A percentile compares a stretch with the other conserved stretches of the same genome.
Conservation (phyloP, 2,888 invertebrate genomes). For the Nysson spinosus region DNA sequence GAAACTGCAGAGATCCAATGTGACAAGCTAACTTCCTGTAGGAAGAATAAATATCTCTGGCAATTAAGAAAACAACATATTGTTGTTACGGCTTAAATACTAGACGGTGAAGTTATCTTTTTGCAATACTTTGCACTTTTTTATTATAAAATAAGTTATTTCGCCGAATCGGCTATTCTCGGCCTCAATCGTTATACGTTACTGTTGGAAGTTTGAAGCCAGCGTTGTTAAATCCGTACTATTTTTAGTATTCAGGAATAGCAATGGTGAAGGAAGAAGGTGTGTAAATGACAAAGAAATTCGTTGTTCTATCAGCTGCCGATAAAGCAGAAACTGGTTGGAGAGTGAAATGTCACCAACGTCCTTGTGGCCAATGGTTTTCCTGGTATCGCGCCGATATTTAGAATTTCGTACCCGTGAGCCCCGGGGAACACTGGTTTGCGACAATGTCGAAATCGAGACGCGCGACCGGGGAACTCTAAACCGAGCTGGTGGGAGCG, state of each 20-base stretch:
- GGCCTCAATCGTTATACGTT: not conserved
- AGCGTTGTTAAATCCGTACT: conserved; percentile 14
- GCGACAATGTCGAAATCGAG: conserved; percentile 48
- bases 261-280: conserved; percentile 20
- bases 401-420: conserved; percentile 36
- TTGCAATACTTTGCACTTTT: too few relatives aligned
- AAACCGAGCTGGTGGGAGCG: conserved; percentile 43
- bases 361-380: conserved; percentile 25
- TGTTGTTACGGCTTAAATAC: too few relatives aligned
- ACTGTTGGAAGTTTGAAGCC: not conserved
- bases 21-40: too few relatives aligned
- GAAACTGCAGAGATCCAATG: too few relatives aligned
- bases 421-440: conserved; percentile 7
- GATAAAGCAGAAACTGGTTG: conserved; percentile 62
- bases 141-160: too few relatives aligned
- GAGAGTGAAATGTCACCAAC: conserved; percentile 8
- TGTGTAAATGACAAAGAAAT: conserved; percentile 12
- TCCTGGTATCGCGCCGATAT: conserved; percentile 34
- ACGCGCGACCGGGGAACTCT: conserved; percentile 41
- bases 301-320: conserved; percentile 56
- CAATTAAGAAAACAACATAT: too few relatives aligned
- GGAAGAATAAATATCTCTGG: too few relatives aligned
- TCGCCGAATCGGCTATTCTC: not conserved
- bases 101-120: too few relatives aligned
- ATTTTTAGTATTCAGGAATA: conserved; percentile 37